Percentiles rank a stretch among this genome's conserved stretches.
These are phyloP conservation scores for Xenopus petersii DNA, from an alignment of 2,797 vertebrate genomes.

Conservation along the genomic window DNA sequence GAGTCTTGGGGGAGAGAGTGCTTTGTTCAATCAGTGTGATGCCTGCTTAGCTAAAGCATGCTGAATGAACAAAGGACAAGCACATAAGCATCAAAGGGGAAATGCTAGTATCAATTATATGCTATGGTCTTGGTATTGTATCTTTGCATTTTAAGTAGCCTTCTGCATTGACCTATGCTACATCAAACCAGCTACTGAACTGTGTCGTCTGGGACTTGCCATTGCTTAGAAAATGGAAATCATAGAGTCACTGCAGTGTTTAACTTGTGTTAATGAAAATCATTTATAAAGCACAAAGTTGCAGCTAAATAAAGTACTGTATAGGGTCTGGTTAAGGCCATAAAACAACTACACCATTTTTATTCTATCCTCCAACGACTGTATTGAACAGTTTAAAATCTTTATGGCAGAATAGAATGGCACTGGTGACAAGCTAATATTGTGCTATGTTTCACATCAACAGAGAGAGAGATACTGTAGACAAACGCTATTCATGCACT, in stretches of 20 bases:
- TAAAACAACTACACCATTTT: too few species aligned
- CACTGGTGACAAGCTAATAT: too few species aligned
- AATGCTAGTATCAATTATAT: constrained; percentile 25
- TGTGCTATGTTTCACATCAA: too few species aligned
- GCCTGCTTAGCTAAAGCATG: constrained; percentile 29
- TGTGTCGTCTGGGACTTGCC: not conserved
- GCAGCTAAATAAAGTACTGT: too few species aligned
- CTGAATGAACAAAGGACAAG: constrained; percentile 28
- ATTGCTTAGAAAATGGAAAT: not conserved
- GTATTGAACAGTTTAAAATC: too few species aligned
- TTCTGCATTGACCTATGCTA: constrained; percentile 17
- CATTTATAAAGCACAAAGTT: too few species aligned
- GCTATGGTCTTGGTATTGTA: not conserved
- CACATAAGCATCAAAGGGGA: not conserved
- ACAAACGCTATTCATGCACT: too few species aligned
- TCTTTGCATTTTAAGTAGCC: constrained; percentile 3
- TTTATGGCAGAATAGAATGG: too few species aligned
- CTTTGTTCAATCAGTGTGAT: constrained; percentile 31
- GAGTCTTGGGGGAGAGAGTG: constrained; percentile 15
- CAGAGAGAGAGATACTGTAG: too few species aligned
- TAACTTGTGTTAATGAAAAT: not conserved
- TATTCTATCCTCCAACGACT: too few species aligned
- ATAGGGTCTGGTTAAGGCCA: too few species aligned
- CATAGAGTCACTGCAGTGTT: not conserved
- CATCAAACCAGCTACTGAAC: not conserved